phyloP scores from a whole-genome alignment of 2,888 invertebrate species.

The Metacarcinus magister region DNA sequence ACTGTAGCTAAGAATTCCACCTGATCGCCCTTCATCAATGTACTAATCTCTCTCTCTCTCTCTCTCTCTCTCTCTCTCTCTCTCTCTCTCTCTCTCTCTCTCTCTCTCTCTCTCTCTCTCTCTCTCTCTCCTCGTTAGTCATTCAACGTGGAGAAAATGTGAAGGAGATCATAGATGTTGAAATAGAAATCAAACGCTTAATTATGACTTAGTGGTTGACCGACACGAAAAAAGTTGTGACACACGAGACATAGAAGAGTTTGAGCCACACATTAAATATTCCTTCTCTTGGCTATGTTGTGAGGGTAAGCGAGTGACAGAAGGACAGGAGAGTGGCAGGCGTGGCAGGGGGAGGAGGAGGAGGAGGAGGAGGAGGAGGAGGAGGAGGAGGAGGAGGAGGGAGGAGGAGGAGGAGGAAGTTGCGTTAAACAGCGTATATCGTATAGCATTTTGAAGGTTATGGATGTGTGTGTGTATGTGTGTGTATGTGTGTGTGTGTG shows the following conservation, averaged over 20 bases:
- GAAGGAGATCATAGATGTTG: slow-evolving; percentile 41
- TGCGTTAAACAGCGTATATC: neutral
- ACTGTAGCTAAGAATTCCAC: too few species aligned
- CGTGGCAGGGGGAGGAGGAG: neutral
- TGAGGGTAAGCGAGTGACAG: neutral
- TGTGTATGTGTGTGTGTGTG: slow-evolving; percentile 6
- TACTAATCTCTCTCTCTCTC: too few species aligned
- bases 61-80: too few species aligned
- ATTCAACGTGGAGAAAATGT: neutral
- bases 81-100: neutral
- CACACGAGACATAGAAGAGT: neutral
- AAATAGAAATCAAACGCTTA: slow-evolving; percentile 36
- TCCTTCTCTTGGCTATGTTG: neutral
- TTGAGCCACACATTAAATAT: neutral
- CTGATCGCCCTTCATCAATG: too few species aligned
- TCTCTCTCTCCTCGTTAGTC: neutral
- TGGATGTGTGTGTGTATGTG: neutral
- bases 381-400: neutral
- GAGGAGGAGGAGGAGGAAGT: neutral
- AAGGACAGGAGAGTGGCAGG: neutral
- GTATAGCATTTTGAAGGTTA: slow-evolving; percentile 17
- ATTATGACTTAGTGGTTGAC: neutral
- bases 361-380: neutral
- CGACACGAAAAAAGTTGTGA: neutral
- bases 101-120: too few species aligned